Evolutionary conservation across 1,140 invertebrate species (phyloP).

Genomic region (Probaryconus sp.): DNA sequence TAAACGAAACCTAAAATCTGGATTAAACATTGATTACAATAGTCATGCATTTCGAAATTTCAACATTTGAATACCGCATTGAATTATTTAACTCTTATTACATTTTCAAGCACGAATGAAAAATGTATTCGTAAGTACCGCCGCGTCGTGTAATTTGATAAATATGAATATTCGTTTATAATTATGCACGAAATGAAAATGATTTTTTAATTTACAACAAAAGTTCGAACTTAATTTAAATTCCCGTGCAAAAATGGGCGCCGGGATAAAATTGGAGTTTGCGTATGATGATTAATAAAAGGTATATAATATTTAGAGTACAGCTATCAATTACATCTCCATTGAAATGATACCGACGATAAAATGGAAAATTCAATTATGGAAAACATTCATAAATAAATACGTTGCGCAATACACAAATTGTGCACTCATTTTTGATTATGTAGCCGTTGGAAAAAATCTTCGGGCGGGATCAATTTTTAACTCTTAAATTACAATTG

Average conservation of each 20-base stretch:
- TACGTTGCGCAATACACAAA: conserved; percentile 24
- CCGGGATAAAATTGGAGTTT: conserved; percentile 9
- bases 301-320: conserved; percentile 50
- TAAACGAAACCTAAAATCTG: conserved; percentile 16
- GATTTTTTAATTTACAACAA: conserved; percentile 43
- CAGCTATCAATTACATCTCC: conserved; percentile 41
- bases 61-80: conserved; percentile 7
- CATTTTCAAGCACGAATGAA: conserved; percentile 23
- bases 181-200: conserved; percentile 32
- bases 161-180: conserved; percentile 38
- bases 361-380: conserved; percentile 49
- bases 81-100: conserved; percentile 25
- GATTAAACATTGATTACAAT: conserved; percentile 15
- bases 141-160: conserved; percentile 29
- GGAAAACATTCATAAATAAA: conserved; percentile 49
- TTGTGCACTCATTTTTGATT: conserved; percentile 33
- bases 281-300: conserved; percentile 42
- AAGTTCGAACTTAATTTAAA: conserved; percentile 28
- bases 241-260: conserved; percentile 15
- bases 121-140: conserved; percentile 34
- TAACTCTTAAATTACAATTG: no score
- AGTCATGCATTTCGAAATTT: conserved; percentile 1
- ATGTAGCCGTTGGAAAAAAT: no score
- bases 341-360: conserved; percentile 34
- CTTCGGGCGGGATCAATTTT: no score